A percentile compares a stretch with the other conserved stretches of the same genome.
Evolutionary conservation across 2,888 invertebrate species (phyloP).

Genomic region (Phoronis australis): DNA sequence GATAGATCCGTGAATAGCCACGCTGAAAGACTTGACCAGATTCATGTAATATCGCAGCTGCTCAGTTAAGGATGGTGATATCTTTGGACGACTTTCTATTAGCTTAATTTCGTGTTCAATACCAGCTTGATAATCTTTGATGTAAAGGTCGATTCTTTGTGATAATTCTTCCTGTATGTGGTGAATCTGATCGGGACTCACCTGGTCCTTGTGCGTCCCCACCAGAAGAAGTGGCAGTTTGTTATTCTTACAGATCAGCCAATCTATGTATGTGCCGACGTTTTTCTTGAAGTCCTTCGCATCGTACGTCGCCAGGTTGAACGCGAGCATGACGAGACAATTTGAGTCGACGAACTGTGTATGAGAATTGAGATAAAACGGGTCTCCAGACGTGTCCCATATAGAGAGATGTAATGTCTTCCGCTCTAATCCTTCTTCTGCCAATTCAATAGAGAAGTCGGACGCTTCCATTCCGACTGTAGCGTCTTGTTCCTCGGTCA

Average conservation of each 20-base stretch:
- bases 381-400: conserved; percentile 47
- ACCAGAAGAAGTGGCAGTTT: conserved; percentile 39
- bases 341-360: conserved; percentile 42
- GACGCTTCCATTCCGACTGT: conserved; percentile 38
- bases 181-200: conserved; percentile 18
- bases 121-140: conserved; percentile 20
- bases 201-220: conserved; percentile 41
- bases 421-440: conserved; percentile 8
- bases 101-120: conserved; percentile 34
- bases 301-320: conserved; percentile 41
- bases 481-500: conserved; percentile 34
- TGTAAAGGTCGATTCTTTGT: conserved; percentile 20
- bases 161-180: conserved; percentile 23
- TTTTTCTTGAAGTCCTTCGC: conserved; percentile 30
- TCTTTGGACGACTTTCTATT: conserved; percentile 38
- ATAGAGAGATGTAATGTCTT: conserved; percentile 29
- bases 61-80: conserved; percentile 42
- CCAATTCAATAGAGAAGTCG: conserved; percentile 29
- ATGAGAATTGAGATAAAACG: conserved; percentile 37
- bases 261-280: conserved; percentile 47
- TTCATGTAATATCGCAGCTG: conserved; percentile 39
- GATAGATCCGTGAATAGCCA: conserved; percentile 36
- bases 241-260: conserved; percentile 44
- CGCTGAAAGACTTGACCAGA: conserved; percentile 36
- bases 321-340: conserved; percentile 38